Conservation (phyloP, 2,797 vertebrate species). For the Epinephelus awoara region DNA sequence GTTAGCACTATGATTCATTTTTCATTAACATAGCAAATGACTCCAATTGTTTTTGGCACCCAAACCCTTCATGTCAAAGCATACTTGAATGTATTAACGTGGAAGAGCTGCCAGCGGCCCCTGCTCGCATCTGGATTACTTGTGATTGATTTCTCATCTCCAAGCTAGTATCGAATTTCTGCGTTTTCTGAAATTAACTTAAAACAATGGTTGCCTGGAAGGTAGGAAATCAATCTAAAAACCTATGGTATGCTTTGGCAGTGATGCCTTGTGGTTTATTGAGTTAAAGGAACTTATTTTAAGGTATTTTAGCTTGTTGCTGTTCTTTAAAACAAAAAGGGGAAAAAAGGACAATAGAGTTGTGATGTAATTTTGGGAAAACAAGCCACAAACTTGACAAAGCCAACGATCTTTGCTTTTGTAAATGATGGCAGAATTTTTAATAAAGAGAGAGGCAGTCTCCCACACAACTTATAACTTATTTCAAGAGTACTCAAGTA, state of each 20-base stretch:
- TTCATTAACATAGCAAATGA: not conserved
- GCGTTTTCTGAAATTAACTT: slow-evolving; percentile 26
- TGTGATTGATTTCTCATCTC: slow-evolving; percentile 12
- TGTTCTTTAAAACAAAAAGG: not conserved
- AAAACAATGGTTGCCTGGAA: slow-evolving; percentile 18
- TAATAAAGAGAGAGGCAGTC: not conserved
- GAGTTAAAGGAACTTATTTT: not conserved
- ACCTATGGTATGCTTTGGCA: not conserved
- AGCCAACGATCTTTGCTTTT: not conserved
- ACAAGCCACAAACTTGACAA: not conserved
- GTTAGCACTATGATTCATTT: slow-evolving; percentile 7
- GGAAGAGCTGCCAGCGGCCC: not conserved
- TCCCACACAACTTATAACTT: not conserved
- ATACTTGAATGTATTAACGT: not conserved
- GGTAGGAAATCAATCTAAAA: slow-evolving; percentile 33
- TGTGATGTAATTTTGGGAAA: not conserved
- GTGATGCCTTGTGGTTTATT: slow-evolving; percentile 6
- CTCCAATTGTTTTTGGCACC: slow-evolving; percentile 8
- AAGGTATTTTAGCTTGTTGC: not conserved
- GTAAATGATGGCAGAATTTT: not conserved
- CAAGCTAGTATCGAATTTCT: not conserved
- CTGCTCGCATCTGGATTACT: not conserved
- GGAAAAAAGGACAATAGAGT: not conserved
- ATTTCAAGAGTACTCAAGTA: not conserved
- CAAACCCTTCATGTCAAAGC: not conserved